These are phyloP conservation scores for Craniophora ligustri DNA, from an alignment of 2,888 invertebrate species.

Conservation along the genomic window DNA sequence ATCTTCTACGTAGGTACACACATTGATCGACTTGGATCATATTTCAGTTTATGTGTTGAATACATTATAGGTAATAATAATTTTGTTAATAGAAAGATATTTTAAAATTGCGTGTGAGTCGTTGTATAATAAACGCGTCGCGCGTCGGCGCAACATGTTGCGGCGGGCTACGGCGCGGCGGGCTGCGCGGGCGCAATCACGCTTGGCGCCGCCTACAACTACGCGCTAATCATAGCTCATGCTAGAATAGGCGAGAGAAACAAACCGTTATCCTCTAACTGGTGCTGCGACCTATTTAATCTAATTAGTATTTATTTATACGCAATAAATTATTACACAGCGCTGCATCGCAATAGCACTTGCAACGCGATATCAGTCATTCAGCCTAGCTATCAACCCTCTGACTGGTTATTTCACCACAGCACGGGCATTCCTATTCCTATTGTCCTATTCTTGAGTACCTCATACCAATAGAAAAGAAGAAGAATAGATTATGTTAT, in stretches of 20 bases:
- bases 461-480: no score
- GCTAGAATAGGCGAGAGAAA: slow-evolving; percentile 44
- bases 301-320: slow-evolving; percentile 40
- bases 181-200: slow-evolving; percentile 39
- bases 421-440: no score
- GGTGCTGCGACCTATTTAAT: slow-evolving; percentile 39
- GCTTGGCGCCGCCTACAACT: slow-evolving; percentile 55
- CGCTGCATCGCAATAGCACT: slow-evolving; percentile 1
- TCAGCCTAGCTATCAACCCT: no score
- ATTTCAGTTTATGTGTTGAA: no score
- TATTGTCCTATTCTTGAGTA: no score
- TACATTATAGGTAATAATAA: no score
- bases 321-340: slow-evolving; percentile 11
- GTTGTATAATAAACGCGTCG: slow-evolving; percentile 23
- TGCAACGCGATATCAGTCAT: slow-evolving; percentile 8
- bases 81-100: slow-evolving; percentile 40
- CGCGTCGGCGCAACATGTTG: slow-evolving; percentile 26
- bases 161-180: neutral
- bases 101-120: slow-evolving; percentile 50
- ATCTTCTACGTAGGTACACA: no score
- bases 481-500: no score
- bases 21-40: no score
- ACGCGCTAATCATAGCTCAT: slow-evolving; percentile 55
- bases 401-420: no score
- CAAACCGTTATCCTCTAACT: slow-evolving; percentile 48